Conservation (phyloP, 2,113 vertebrate species). For the Coryphaenoides rupestris region DNA sequence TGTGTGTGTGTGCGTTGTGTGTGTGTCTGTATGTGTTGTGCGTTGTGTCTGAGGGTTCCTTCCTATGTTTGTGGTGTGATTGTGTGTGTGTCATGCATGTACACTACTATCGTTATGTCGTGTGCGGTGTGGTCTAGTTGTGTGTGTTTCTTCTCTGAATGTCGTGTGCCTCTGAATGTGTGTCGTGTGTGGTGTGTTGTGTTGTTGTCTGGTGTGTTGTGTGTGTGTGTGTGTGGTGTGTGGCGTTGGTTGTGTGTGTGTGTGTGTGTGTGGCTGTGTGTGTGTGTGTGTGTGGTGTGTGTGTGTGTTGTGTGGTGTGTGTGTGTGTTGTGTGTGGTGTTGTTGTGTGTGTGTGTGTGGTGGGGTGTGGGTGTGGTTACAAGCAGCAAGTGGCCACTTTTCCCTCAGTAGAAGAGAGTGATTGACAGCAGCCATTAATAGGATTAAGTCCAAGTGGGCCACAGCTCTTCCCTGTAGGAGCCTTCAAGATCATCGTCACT, state of each 20-base stretch:
- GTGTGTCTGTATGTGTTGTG: no score
- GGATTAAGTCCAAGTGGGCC: slow-evolving; percentile 67
- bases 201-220: slow-evolving; percentile 13
- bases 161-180: no score
- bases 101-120: no score
- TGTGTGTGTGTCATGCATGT: slow-evolving; percentile 5
- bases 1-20: slow-evolving; percentile 1
- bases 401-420: slow-evolving; percentile 36
- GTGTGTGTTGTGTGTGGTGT: neutral
- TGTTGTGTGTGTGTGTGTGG: slow-evolving; percentile 7
- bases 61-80: slow-evolving; percentile 17
- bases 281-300: slow-evolving; percentile 9
- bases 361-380: neutral
- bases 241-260: slow-evolving; percentile 18
- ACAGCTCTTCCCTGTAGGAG: slow-evolving; percentile 49
- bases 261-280: slow-evolving; percentile 14
- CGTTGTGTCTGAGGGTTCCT: no score
- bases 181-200: slow-evolving; percentile 10
- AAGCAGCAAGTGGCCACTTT: slow-evolving; percentile 4
- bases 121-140: slow-evolving; percentile 5
- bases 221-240: slow-evolving; percentile 14
- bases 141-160: slow-evolving; percentile 1
- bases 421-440: slow-evolving; percentile 68
- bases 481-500: slow-evolving; percentile 52
- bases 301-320: slow-evolving; percentile 10